Evolutionary conservation across 2,797 vertebrate species (phyloP), one percentile per base, ranked within the genome.

Genomic region (Fringilla coelebs): DNA sequence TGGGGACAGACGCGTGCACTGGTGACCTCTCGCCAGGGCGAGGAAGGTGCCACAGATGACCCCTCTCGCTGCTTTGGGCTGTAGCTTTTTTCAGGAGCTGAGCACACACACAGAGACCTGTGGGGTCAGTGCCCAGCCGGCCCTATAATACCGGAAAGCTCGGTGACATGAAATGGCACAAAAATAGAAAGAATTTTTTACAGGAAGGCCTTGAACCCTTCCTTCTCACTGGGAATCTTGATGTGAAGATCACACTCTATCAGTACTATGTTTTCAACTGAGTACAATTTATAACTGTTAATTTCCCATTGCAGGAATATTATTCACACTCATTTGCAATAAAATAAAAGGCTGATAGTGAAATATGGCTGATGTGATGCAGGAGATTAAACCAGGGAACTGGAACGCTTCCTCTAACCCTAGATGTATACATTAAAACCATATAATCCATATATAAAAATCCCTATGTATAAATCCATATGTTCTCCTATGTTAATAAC

Each of bases 191-290:
- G 14, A 48, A 36, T 5, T 36, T 52, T 40, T 9, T 38, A 13
- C 34, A 54, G 61, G 18, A 66, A 45, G 34, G 17, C 22, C 28
- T 51, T 36, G 60, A 55, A 38, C 11, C 7, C 4, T 52, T n/a
- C 46, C 18, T 55, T 70, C 41, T 61, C 34, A 10, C 1, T 32
- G 61, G 48, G 61, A 86, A 84, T 60, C 20, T 29, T n/a, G 31
- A 40, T 40, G 49, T 21, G 43, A 43, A 36, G 26, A 31, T 48
- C 36, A 38, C 0, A 0, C 7, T 14, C 4, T 25, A 29, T 67
- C 29, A 32, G 6, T 67, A 24, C 21, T 26, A 7, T 1, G 0
- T 70, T 77, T 51, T 77, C 34, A 66, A 34, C 21, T 36, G 29
- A 16, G 16, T 32, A 13, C 2, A 8, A 49, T 58, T 46, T 26